A percentile compares a stretch with the other conserved stretches of the same genome.
These are phyloP conservation scores for Cenopis cana DNA, from an alignment of 2,888 invertebrate species.

Conservation along the genomic window DNA sequence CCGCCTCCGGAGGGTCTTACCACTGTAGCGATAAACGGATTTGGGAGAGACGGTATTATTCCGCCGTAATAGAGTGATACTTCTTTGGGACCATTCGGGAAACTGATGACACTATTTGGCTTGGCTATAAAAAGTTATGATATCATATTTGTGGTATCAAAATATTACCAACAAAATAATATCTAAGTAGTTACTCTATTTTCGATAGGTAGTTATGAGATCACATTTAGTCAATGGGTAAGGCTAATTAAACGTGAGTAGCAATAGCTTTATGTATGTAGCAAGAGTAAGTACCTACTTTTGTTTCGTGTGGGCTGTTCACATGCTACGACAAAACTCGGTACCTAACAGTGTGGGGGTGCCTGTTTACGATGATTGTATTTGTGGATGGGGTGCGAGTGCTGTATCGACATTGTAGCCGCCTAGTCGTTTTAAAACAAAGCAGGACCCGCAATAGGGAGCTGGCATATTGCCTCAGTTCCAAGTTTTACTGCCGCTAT, in stretches of 20 bases:
- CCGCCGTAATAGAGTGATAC: slow-evolving; percentile 75
- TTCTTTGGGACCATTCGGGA: slow-evolving; percentile 73
- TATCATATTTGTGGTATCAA: slow-evolving; percentile 73
- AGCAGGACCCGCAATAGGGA: slow-evolving; percentile 72
- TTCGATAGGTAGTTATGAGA: slow-evolving; percentile 8
- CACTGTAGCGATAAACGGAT: slow-evolving; percentile 77
- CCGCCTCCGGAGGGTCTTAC: slow-evolving; percentile 65
- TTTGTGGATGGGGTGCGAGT: slow-evolving; percentile 44
- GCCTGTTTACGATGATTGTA: slow-evolving; percentile 45
- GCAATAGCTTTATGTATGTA: slow-evolving; percentile 1
- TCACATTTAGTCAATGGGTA: background rate
- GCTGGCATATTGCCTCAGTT: slow-evolving; percentile 78
- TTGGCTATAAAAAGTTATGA: slow-evolving; percentile 80
- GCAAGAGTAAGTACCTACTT: slow-evolving; percentile 1
- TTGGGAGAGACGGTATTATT: slow-evolving; percentile 72
- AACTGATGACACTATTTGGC: slow-evolving; percentile 80
- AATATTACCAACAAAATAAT: slow-evolving; percentile 73
- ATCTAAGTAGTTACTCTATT: slow-evolving; percentile 49
- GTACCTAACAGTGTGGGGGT: slow-evolving; percentile 31
- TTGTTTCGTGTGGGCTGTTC: slow-evolving; percentile 29
- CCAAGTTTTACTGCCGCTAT: slow-evolving; percentile 77
- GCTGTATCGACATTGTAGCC: slow-evolving; percentile 61
- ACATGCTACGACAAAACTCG: slow-evolving; percentile 27
- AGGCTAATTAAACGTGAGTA: slow-evolving; percentile 9
- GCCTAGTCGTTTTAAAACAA: slow-evolving; percentile 73